Evolutionary conservation across 2,113 vertebrate species (phyloP).

Genomic region (Poeciliopsis turrubarensis): DNA sequence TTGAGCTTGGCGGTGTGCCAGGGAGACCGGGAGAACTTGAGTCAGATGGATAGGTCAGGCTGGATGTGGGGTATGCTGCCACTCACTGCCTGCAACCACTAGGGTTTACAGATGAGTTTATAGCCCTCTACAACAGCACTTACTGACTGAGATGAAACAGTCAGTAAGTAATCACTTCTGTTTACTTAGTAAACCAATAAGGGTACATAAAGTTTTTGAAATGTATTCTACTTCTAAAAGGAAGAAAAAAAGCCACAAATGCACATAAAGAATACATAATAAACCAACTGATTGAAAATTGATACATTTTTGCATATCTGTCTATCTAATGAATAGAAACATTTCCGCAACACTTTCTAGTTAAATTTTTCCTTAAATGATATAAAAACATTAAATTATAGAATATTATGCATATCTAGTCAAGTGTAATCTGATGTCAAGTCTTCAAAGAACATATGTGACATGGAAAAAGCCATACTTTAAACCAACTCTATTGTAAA

Average conservation of each 20-base stretch:
- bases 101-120: constrained; percentile 42
- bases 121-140: constrained; percentile 25
- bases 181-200: neutral
- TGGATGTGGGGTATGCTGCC: constrained; percentile 45
- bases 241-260: neutral
- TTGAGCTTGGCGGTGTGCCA: constrained; percentile 56
- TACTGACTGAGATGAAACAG: neutral
- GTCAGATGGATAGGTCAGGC: constrained; percentile 60
- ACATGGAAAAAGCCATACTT: constrained; percentile 30
- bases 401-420: neutral
- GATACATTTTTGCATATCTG: neutral
- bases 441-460: constrained; percentile 23
- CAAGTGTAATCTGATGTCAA: constrained; percentile 8
- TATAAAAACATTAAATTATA: neutral
- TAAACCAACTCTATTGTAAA: constrained; percentile 47
- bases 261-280: neutral
- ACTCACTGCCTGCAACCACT: constrained; percentile 20
- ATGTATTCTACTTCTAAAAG: neutral
- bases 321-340: too few relatives aligned
- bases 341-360: too few relatives aligned
- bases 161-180: neutral
- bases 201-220: neutral
- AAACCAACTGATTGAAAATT: neutral
- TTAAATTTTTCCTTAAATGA: too few relatives aligned
- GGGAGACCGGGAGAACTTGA: constrained; percentile 46